These are phyloP conservation scores for Tuta absoluta DNA, from an alignment of 2,888 invertebrate species.

Conservation along the genomic window DNA sequence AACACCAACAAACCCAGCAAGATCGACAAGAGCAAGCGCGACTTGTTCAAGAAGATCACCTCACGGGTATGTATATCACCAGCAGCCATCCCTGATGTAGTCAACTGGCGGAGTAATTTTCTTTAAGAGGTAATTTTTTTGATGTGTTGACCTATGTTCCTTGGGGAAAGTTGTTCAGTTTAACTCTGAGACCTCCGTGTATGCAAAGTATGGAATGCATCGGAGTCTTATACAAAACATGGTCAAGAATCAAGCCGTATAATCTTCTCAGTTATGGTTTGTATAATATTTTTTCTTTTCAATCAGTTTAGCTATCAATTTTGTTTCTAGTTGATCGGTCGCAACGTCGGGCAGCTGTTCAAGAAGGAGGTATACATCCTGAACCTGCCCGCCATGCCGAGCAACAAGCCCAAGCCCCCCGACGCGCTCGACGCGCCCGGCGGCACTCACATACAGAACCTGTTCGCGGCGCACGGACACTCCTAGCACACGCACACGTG, in stretches of 20 bases:
- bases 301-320: no score
- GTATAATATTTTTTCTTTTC: no score
- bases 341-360: conserved; percentile 93
- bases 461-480: conserved; percentile 61
- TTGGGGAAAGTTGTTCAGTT: no score
- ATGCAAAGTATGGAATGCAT: no score
- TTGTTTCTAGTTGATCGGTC: conserved; percentile 86
- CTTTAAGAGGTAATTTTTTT: no score
- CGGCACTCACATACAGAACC: conserved; percentile 58
- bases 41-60: conserved; percentile 88
- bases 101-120: no score
- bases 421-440: conserved; percentile 58
- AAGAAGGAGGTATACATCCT: conserved; percentile 93
- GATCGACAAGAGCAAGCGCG: conserved; percentile 94
- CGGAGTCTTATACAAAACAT: no score
- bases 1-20: conserved; percentile 87
- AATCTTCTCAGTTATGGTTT: no score
- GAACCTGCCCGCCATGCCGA: conserved; percentile 87
- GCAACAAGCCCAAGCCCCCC: conserved; percentile 49
- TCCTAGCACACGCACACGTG: conserved; percentile 50
- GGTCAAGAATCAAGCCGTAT: no score
- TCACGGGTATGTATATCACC: neutral
- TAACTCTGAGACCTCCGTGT: no score
- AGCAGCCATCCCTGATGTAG: no score
- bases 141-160: no score